These are phyloP conservation scores for Speoplatyrhinus poulsoni DNA, from an alignment of 2,113 vertebrate genomes.

Conservation along the genomic window DNA sequence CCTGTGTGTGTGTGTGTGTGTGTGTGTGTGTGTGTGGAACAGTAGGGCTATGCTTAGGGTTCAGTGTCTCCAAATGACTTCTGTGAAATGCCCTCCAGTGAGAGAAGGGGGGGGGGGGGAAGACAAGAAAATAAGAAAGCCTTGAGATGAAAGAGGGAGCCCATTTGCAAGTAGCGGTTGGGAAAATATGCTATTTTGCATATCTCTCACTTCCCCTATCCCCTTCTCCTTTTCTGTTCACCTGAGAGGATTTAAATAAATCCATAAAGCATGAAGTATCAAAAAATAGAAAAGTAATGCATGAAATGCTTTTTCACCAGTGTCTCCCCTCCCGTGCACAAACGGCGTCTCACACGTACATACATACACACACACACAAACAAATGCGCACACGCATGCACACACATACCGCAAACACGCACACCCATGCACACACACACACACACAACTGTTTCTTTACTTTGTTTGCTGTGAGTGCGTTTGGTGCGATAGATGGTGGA, in stretches of 20 bases:
- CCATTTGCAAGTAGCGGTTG: conserved; percentile 72
- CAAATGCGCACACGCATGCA: conserved; percentile 2
- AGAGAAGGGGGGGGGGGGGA: conserved; percentile 41
- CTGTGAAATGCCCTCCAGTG: conserved; percentile 63
- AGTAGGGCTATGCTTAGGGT: conserved; percentile 38
- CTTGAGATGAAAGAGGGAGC: conserved; percentile 70
- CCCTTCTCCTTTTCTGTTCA: conserved; percentile 74
- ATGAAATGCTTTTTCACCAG: conserved; percentile 69
- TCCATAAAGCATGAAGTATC: conserved; percentile 77
- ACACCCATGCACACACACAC: conserved; percentile 15
- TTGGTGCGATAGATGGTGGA: conserved; percentile 48
- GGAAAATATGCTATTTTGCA: conserved; percentile 69
- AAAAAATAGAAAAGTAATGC: conserved; percentile 73
- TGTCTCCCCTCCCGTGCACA: conserved; percentile 57
- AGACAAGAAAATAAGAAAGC: conserved; percentile 60
- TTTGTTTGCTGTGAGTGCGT: conserved; percentile 39
- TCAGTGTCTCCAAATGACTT: conserved; percentile 67
- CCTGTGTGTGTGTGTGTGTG: conserved; percentile 14
- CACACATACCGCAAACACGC: neutral
- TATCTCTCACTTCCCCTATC: conserved; percentile 75
- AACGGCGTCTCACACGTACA: conserved; percentile 15
- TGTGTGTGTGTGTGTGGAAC: conserved; percentile 34
- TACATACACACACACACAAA: neutral
- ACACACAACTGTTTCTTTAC: conserved; percentile 23
- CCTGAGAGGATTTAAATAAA: conserved; percentile 79